phyloP scores from a whole-genome alignment of 2,888 invertebrate species.

The Eucera pruinosa region DNA sequence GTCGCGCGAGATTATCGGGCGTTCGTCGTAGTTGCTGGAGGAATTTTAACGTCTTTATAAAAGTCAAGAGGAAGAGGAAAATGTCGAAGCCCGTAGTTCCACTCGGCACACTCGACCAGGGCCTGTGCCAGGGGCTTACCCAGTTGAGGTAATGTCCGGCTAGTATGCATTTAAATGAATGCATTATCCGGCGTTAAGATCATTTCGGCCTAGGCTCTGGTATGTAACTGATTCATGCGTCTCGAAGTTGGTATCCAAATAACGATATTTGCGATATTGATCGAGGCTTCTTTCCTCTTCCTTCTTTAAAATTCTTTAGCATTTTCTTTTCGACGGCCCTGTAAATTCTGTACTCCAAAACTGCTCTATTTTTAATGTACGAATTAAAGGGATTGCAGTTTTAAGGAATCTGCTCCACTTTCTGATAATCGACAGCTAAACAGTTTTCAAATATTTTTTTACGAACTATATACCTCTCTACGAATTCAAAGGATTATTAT shows the following conservation, averaged over 20 bases:
- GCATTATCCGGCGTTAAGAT: conserved; percentile 73
- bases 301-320: neutral
- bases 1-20: conserved; percentile 69
- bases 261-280: conserved; percentile 39
- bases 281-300: neutral
- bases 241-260: conserved; percentile 49
- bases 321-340: neutral
- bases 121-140: conserved; percentile 67
- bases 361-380: neutral
- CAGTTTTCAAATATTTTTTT: too few relatives aligned
- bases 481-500: too few relatives aligned
- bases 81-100: conserved; percentile 41
- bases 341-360: neutral
- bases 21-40: conserved; percentile 63
- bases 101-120: conserved; percentile 46
- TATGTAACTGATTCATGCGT: conserved; percentile 61
- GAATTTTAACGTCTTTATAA: conserved; percentile 75
- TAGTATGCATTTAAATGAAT: conserved; percentile 83
- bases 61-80: conserved; percentile 56
- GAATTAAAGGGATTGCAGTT: too few relatives aligned
- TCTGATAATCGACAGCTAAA: too few relatives aligned
- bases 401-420: too few relatives aligned
- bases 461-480: too few relatives aligned
- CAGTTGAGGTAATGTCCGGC: conserved; percentile 74
- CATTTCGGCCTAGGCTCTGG: conserved; percentile 44